Percentiles rank a stretch among this genome's conserved stretches.
Conservation (phyloP, 1,140 invertebrate genomes). For the Brachionus asplanchnoidis region DNA sequence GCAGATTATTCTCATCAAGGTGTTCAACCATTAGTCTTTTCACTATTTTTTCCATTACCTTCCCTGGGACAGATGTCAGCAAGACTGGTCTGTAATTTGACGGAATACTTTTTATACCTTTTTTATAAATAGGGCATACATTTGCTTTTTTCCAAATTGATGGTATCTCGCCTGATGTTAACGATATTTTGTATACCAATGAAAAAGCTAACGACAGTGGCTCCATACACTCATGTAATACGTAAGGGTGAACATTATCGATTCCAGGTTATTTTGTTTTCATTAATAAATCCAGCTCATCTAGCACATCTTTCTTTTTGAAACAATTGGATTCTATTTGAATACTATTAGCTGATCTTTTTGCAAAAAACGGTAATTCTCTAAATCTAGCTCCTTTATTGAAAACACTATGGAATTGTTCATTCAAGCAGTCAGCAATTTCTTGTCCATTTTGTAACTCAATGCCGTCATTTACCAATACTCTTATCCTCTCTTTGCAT, state of each 20-base stretch:
- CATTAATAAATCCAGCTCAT: not conserved
- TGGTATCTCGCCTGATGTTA: not conserved
- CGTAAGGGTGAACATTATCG: no score
- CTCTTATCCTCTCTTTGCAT: not conserved
- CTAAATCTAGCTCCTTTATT: no score
- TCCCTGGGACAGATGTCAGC: not conserved
- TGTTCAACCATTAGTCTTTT: not conserved
- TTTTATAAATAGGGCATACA: conserved; percentile 36
- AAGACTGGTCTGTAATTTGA: conserved; percentile 38
- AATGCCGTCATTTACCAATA: no score
- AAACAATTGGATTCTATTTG: not conserved
- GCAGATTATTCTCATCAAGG: not conserved
- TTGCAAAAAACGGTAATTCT: no score
- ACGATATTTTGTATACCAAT: not conserved
- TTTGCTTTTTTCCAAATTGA: conserved; percentile 29
- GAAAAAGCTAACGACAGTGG: no score
- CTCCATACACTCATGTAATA: no score
- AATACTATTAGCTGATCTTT: not conserved
- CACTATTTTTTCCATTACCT: not conserved
- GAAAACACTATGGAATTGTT: no score
- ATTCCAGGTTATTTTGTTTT: not conserved
- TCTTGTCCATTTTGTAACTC: no score
- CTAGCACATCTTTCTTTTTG: not conserved
- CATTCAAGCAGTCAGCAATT: no score
- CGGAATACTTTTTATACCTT: not conserved